A percentile compares a stretch with the other conserved stretches of the same genome.
Evolutionary conservation across 2,797 vertebrate genomes (phyloP).

Genomic region (Enteromius trimaculatus): DNA sequence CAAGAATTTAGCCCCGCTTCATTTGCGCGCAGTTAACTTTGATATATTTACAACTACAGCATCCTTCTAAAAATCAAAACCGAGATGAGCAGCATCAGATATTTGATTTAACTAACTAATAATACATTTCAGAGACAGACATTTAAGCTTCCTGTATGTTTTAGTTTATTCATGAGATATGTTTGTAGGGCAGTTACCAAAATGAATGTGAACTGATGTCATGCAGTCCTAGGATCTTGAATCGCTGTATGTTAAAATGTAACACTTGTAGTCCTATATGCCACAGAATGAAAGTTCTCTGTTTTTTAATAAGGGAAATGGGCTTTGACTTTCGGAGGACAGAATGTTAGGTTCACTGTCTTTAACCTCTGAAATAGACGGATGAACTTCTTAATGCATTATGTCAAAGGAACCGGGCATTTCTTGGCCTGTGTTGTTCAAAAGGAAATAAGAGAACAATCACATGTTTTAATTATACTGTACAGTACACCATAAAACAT

Average conservation of each 20-base stretch:
- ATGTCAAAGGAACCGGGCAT: constrained; percentile 51
- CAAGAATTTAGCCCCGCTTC: not conserved
- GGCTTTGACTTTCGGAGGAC: constrained; percentile 51
- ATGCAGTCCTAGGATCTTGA: not conserved
- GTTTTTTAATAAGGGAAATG: not conserved
- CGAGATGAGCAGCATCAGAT: not conserved
- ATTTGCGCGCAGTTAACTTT: not conserved
- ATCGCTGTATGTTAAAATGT: not conserved
- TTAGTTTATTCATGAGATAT: constrained; percentile 14
- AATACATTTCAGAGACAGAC: not conserved
- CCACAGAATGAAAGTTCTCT: not conserved
- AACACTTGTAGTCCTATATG: not conserved
- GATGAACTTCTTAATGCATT: constrained; percentile 51
- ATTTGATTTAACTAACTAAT: not conserved
- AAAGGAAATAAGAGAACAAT: constrained; percentile 37
- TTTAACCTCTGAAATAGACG: constrained; percentile 64
- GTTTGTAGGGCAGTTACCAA: not conserved
- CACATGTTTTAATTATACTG: not conserved
- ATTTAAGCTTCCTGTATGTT: not conserved
- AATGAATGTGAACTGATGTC: too few species aligned
- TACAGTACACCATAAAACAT: not conserved
- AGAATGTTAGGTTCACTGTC: constrained; percentile 58
- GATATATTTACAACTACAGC: not conserved
- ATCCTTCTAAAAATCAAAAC: not conserved
- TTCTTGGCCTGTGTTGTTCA: constrained; percentile 57